Percentiles rank a stretch among this genome's conserved stretches.
phyloP scores from a whole-genome alignment of 2,888 invertebrate genomes.

The Phrixothrix hirtus region DNA sequence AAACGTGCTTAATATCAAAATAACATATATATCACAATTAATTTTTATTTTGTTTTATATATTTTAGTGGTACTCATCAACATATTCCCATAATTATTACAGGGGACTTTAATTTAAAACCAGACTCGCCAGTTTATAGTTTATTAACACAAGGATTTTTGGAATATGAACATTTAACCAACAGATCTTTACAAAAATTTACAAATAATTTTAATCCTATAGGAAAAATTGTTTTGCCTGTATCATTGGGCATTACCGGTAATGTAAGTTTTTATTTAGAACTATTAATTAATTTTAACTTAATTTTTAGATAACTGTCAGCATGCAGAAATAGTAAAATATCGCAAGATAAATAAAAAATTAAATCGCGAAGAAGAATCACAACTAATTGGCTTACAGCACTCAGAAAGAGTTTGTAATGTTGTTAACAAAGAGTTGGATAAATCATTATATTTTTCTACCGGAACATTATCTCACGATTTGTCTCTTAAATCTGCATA shows the following conservation, averaged over 20 bases:
- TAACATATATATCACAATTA: too few species aligned
- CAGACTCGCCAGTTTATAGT: conserved; percentile 71
- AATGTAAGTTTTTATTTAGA: background rate
- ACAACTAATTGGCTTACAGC: conserved; percentile 48
- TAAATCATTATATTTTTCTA: conserved; percentile 59
- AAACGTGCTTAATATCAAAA: too few species aligned
- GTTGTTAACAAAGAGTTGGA: conserved; percentile 39
- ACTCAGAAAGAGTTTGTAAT: conserved; percentile 28
- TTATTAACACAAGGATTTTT: conserved; percentile 69
- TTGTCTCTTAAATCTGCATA: conserved; percentile 74
- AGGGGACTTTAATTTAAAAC: conserved; percentile 91
- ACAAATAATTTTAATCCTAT: conserved; percentile 25
- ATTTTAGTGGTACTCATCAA: conserved; percentile 34
- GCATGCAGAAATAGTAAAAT: conserved; percentile 43
- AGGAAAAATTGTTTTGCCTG: conserved; percentile 46
- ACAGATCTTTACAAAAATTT: conserved; percentile 41
- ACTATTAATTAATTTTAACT: too few species aligned
- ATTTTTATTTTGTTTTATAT: too few species aligned
- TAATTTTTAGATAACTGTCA: conserved; percentile 50
- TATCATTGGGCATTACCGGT: conserved; percentile 58
- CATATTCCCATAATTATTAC: conserved; percentile 83
- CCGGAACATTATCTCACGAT: conserved; percentile 67
- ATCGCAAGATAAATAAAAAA: conserved; percentile 34
- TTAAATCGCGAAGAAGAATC: conserved; percentile 40
- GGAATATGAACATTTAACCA: conserved; percentile 49